These are phyloP conservation scores for Homarus gammarus DNA, from an alignment of 2,888 invertebrate species.

Conservation along the genomic window DNA sequence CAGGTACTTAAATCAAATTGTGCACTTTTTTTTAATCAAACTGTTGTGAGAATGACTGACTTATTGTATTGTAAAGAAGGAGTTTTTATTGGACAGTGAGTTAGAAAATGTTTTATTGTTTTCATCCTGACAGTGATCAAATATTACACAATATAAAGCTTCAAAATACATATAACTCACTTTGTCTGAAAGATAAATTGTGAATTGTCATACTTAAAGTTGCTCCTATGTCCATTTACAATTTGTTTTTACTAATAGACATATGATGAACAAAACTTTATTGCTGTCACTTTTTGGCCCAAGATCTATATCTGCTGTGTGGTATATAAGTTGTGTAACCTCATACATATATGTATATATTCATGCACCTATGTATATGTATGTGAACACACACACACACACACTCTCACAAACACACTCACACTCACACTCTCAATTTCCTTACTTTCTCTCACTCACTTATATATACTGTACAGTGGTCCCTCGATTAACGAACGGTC, in stretches of 20 bases:
- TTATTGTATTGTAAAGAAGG: constrained; percentile 42
- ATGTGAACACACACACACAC: neutral
- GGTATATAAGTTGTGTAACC: constrained; percentile 45
- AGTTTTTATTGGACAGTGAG: constrained; percentile 21
- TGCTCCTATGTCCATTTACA: constrained; percentile 49
- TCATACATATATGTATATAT: constrained; percentile 20
- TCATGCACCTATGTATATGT: neutral
- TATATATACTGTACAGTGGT: too few relatives aligned
- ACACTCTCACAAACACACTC: neutral
- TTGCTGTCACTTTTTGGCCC: constrained; percentile 55
- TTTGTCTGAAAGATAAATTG: constrained; percentile 24
- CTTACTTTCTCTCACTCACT: too few relatives aligned
- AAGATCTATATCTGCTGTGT: constrained; percentile 62
- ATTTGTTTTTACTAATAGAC: constrained; percentile 39
- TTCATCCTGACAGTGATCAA: constrained; percentile 45
- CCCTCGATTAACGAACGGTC: too few relatives aligned
- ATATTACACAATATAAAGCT: constrained; percentile 35
- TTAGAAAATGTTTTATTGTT: constrained; percentile 31
- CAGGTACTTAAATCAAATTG: constrained; percentile 72
- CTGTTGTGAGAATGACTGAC: constrained; percentile 56
- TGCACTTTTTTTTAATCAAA: constrained; percentile 36
- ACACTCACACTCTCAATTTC: neutral
- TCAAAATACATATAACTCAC: constrained; percentile 46
- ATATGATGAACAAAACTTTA: constrained; percentile 33
- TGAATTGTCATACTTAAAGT: constrained; percentile 35